These are phyloP conservation scores for Calonectris borealis DNA, from an alignment of 2,113 vertebrate genomes.

Conservation along the genomic window DNA sequence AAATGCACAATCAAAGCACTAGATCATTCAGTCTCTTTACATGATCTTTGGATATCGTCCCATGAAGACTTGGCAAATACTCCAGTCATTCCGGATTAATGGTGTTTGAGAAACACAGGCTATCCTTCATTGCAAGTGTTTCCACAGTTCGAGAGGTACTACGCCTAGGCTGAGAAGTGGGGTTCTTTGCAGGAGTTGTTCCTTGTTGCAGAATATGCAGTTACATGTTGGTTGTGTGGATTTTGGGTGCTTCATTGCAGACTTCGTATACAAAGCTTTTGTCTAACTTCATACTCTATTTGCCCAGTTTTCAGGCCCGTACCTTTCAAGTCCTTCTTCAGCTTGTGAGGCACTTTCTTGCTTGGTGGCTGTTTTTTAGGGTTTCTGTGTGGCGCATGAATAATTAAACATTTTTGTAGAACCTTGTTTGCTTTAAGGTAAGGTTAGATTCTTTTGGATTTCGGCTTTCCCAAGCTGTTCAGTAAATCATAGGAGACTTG, in stretches of 20 bases:
- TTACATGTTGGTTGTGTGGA: not conserved
- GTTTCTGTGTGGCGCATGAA: not conserved
- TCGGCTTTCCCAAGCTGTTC: not conserved
- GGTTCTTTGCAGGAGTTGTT: not conserved
- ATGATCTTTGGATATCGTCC: not conserved
- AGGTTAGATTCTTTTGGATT: not conserved
- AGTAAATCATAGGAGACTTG: not conserved
- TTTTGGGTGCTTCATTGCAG: not conserved
- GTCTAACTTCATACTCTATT: not conserved
- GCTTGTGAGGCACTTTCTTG: not conserved
- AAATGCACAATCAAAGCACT: not conserved
- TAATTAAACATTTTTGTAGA: not conserved
- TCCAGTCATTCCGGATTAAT: not conserved
- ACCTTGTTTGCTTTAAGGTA: not conserved
- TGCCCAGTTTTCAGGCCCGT: not conserved
- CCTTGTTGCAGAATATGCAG: not conserved
- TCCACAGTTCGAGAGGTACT: not conserved
- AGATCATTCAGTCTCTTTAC: not conserved
- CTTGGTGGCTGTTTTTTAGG: not conserved
- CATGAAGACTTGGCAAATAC: not conserved
- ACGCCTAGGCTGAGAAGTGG: not conserved
- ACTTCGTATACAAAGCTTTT: not conserved
- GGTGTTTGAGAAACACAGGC: not conserved
- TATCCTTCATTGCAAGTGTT: not conserved
- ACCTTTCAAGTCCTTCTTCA: not conserved